Conservation (phyloP, 2,113 vertebrate genomes). For the Osmerus mordax region DNA sequence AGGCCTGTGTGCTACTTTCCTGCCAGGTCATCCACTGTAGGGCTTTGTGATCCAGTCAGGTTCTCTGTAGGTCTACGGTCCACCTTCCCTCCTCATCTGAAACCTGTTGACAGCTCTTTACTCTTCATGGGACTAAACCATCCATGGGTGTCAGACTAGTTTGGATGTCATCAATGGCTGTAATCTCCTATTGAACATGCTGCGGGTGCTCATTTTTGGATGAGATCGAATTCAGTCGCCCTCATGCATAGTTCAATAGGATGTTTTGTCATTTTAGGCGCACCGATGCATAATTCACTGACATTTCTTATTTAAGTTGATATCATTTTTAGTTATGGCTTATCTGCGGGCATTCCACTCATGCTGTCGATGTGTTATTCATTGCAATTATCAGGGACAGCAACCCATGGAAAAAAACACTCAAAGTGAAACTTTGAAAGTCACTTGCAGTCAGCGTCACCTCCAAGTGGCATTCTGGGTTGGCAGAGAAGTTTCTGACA, state of each 20-base stretch:
- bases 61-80: conserved; percentile 31
- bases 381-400: background rate
- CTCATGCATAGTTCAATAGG: background rate
- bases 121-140: conserved; percentile 11
- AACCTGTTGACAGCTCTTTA: conserved; percentile 35
- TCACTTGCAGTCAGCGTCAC: conserved; percentile 69
- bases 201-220: background rate
- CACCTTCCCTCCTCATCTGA: conserved; percentile 23
- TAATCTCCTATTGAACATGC: background rate
- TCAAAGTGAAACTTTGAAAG: conserved; percentile 69
- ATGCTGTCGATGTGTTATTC: background rate
- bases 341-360: background rate
- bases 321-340: background rate
- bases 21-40: conserved; percentile 11
- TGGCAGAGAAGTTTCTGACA: conserved; percentile 70
- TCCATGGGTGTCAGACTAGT: conserved; percentile 8
- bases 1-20: conserved; percentile 5
- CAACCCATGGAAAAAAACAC: background rate
- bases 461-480: conserved; percentile 65
- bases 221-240: background rate
- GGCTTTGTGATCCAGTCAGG: conserved; percentile 15
- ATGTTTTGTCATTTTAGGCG: background rate
- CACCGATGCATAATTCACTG: background rate
- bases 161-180: conserved; percentile 17
- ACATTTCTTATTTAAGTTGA: background rate